Conservation (phyloP, 1,140 invertebrate species). For the Aphidius gifuensis region DNA sequence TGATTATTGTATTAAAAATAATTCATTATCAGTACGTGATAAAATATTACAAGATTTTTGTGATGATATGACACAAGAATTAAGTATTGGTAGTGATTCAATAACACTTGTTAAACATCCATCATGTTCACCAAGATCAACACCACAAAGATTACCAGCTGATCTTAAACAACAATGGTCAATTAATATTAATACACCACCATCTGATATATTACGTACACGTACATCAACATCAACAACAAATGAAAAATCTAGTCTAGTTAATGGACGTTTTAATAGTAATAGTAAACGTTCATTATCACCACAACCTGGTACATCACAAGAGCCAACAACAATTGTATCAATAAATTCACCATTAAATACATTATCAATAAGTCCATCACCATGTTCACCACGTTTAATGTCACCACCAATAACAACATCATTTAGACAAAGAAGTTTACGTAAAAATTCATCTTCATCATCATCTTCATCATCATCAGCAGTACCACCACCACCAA, state of each 20-base stretch:
- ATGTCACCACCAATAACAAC: slow-evolving; percentile 48
- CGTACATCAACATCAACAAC: slow-evolving; percentile 39
- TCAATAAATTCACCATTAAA: slow-evolving; percentile 46
- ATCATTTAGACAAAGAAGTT: slow-evolving; percentile 44
- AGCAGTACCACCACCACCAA: slow-evolving; percentile 43
- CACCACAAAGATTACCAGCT: slow-evolving; percentile 46
- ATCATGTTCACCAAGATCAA: slow-evolving; percentile 48
- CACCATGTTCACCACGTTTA: slow-evolving; percentile 44
- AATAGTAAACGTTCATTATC: slow-evolving; percentile 36
- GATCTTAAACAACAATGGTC: slow-evolving; percentile 41
- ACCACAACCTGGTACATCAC: slow-evolving; percentile 45
- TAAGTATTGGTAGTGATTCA: slow-evolving; percentile 49
- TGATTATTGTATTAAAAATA: slow-evolving; percentile 37
- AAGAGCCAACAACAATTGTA: slow-evolving; percentile 34
- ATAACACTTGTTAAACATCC: slow-evolving; percentile 52
- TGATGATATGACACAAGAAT: slow-evolving; percentile 49
- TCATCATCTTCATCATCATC: slow-evolving; percentile 39
- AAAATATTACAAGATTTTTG: slow-evolving; percentile 54
- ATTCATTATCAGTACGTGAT: slow-evolving; percentile 49
- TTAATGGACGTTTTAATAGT: slow-evolving; percentile 24
- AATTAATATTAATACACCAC: slow-evolving; percentile 41
- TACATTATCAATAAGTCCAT: slow-evolving; percentile 45
- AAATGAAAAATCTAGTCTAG: slow-evolving; percentile 22
- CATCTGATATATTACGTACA: slow-evolving; percentile 48
- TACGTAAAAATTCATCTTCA: slow-evolving; percentile 43